Conservation (phyloP, 2,888 invertebrate species). For the Elysia crispata region DNA sequence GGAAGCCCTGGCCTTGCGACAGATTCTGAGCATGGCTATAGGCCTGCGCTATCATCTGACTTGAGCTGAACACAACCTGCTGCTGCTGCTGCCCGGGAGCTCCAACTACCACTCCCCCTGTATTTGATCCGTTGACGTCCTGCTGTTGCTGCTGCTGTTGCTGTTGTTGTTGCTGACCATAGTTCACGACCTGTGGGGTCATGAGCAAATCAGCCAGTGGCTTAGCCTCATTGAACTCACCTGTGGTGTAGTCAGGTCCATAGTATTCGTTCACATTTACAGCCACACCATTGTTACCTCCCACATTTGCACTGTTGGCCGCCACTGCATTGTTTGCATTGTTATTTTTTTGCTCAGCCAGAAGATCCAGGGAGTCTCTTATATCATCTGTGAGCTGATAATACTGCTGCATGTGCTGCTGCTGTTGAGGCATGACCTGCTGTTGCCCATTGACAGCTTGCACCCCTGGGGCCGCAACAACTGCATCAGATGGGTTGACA, state of each 20-base stretch:
- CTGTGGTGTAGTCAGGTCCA: slow-evolving; percentile 47
- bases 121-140: slow-evolving; percentile 40
- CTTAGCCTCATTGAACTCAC: slow-evolving; percentile 51
- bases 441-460: slow-evolving; percentile 24
- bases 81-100: slow-evolving; percentile 30
- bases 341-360: slow-evolving; percentile 47
- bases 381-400: slow-evolving; percentile 50
- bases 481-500: neutral
- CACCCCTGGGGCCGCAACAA: neutral
- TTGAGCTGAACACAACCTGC: slow-evolving; percentile 45
- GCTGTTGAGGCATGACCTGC: slow-evolving; percentile 39
- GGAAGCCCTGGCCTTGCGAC: slow-evolving; percentile 42
- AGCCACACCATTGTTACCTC: too few species aligned
- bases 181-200: slow-evolving; percentile 51
- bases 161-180: slow-evolving; percentile 13
- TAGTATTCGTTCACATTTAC: slow-evolving; percentile 40
- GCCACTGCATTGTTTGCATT: neutral
- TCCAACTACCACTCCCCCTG: slow-evolving; percentile 27
- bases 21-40: slow-evolving; percentile 55
- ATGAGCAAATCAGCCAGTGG: slow-evolving; percentile 52
- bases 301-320: too few species aligned
- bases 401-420: slow-evolving; percentile 51
- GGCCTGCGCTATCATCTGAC: slow-evolving; percentile 55
- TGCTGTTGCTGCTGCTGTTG: slow-evolving; percentile 24
- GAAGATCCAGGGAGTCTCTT: slow-evolving; percentile 48